Base-by-base conservation (phyloP, 2,797 vertebrate species). In the Ciconia nigra region DNA sequence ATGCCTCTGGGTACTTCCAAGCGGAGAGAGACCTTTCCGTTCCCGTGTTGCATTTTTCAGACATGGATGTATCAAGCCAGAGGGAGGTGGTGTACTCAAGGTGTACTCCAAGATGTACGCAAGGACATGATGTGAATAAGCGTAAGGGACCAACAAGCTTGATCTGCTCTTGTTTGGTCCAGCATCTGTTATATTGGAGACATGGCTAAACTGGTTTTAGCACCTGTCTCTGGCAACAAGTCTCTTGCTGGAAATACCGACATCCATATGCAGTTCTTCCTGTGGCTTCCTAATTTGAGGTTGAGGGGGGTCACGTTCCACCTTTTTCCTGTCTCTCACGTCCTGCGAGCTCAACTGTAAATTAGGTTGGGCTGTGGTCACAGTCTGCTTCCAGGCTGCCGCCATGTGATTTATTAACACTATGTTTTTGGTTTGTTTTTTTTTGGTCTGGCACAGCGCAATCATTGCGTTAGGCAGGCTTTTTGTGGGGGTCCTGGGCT, bases 261-360 rank as follows among this genome's bases (percentile, higher is more conserved):
- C 44, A 46, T 67, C 71, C 6, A 1, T 11, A 2, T 33, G 55
- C 29, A 51, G 12, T 55, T 82, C 22, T 84, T 46, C n/a, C 71
- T 13, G 26, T 85, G 84, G 37, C 44, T 94, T 70, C 74, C 29
- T 80, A 61, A 73, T 67, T 41, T 49, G 61, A 57, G n/a, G 15
- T n/a, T 87, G 28, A 11, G 18, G 11, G 9, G 65, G 35, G 35
- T 59, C 47, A 15, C 0, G 1, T 86, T 79, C 77, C 66, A 76
- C 42, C 29, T 90, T 92, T 94, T 91, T 90, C 77, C 83, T 90
- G 65, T 71, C 37, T 88, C 63, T 73, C 5, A 7, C 35, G 63
- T 92, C 72, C 55, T 70, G 37, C 4, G 29, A 83, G n/a, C 73
- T 81, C 66, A 82, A 29, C 44, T 69, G 49, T 76, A 49, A 88